Base-by-base conservation (phyloP, 2,113 vertebrate genomes). In the Blennius ocellaris region DNA sequence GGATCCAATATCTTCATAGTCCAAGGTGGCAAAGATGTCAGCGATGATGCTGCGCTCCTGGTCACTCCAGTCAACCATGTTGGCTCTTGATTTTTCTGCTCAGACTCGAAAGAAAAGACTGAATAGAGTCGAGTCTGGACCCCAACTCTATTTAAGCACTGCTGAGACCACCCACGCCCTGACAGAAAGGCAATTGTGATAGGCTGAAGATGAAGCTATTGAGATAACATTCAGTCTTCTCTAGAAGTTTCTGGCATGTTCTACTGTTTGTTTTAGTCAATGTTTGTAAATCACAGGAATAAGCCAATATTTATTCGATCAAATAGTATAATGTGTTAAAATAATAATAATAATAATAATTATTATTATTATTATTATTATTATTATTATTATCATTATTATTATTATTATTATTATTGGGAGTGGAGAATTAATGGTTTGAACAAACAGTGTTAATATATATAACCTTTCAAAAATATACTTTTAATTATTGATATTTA, bases 21-120 rank as follows among this genome's bases (percentile, higher is more conserved):
- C 72, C 63, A 94, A 7, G 55, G 16, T 78, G 74, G 40, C 1
- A 14, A 94, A 93, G 72, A 94, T 81, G 62, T 1, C 7, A 39
- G 0, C 38, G 87, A 94, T 93, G 82, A 65, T 51, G 37, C 0
- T 12, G 47, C 91, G 90, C 76, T 94, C 93, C 5, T 61, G 5
- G 0, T 89, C 89, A 14, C 73, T 90, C 93, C 93, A 94, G 58
- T 63, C 73, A 72, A 94, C 93, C 93, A 94, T 94, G 80, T 21
- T 43, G 8, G 51, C 81, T 59, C 7, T 76, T 69, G 39, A 17
- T 77, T 3, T 10, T 69, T 62, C 48, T 6, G 43, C 72, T 83
- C 78, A 79, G 61, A 59, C 72, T 88, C 60, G 15, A 69, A 54
- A 21, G 17, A 78, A 69, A 77, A 76, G 3, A 52, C 69, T 71